A percentile compares a stretch with the other conserved stretches of the same genome.
phyloP scores from a whole-genome alignment of 2,888 invertebrate species.

The Lottia scabra region DNA sequence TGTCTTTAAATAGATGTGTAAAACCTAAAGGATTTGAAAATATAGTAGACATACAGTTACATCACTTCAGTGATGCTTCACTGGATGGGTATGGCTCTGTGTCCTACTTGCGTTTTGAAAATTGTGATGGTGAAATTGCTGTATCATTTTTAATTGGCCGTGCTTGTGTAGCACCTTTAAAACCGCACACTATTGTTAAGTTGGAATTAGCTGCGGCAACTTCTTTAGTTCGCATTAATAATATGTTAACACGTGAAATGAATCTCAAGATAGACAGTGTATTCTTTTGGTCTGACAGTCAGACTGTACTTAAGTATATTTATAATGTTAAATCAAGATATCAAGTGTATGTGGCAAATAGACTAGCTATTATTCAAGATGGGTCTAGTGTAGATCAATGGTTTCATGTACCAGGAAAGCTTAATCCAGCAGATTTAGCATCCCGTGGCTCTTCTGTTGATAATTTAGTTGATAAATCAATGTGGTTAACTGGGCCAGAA shows the following conservation, averaged over 20 bases:
- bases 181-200: slow-evolving; percentile 24
- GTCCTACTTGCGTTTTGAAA: slow-evolving; percentile 4
- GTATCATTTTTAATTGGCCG: slow-evolving; percentile 18
- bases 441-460: too few species aligned
- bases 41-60: not conserved
- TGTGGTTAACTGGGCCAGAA: too few species aligned
- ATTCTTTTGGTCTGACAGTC: too few species aligned
- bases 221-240: slow-evolving; percentile 14
- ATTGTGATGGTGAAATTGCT: not conserved
- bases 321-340: slow-evolving; percentile 1
- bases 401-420: not conserved
- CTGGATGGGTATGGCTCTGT: not conserved
- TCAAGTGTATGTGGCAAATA: slow-evolving; percentile 8
- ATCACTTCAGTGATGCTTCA: slow-evolving; percentile 10
- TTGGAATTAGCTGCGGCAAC: slow-evolving; percentile 30
- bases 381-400: too few species aligned
- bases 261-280: too few species aligned
- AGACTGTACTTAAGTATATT: slow-evolving; percentile 8
- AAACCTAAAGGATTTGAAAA: not conserved
- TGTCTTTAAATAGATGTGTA: not conserved
- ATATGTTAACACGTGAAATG: too few species aligned
- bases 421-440: slow-evolving; percentile 3
- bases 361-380: not conserved
- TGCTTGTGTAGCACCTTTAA: slow-evolving; percentile 24
- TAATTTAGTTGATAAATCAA: too few species aligned